Base-by-base conservation (phyloP, 2,888 invertebrate species). In the Leptopterna dolabrata region DNA sequence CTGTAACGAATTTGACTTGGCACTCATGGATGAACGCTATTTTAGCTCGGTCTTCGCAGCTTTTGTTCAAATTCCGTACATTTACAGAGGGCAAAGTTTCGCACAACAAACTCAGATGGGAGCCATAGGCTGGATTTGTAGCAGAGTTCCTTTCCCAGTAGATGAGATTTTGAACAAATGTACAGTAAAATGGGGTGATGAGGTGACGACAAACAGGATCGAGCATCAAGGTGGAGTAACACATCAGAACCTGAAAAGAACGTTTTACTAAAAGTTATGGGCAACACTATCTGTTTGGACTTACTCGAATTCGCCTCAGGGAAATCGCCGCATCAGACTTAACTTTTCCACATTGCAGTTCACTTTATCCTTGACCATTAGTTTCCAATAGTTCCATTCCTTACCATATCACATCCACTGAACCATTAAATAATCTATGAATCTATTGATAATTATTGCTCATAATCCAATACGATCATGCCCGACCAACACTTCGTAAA, bases 1-100 rank as follows among this genome's bases (percentile, higher is more conserved):
- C 91, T 16, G 91, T 90, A 45, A 93, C 91, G 3, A 95, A 91
- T 51, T 93, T 93, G 87, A 93, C 91, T 89, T 93, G 93, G 81
- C 92, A 89, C 76, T 90, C 89, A 43, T 90, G 89, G 70, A 90
- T 85, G 29, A 90, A 88, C 9, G 86, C 83, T 76, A 88, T 70
- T 0, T 88, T 89, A n/a, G 71, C 89, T 78, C 87, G 89, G 80
- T 89, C 89, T n/a, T 63, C 70, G 55, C 87, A 29, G 30, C 36
- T 87, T 45, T 87, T 87, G 27, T 84, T 55, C 16, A 89, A 63
- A 41, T 41, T 88, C 27, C 80, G 70, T 0, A 86, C 36, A 76
- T 73, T 70, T n/a, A 88, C 3, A 36, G 85, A 30, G 4, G 55
- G 76, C n/a, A 89, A 36, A 24, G 45, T 76, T 24, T 70, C 86